Conservation (phyloP, 1,140 invertebrate genomes). For the Episyrphus balteatus region DNA sequence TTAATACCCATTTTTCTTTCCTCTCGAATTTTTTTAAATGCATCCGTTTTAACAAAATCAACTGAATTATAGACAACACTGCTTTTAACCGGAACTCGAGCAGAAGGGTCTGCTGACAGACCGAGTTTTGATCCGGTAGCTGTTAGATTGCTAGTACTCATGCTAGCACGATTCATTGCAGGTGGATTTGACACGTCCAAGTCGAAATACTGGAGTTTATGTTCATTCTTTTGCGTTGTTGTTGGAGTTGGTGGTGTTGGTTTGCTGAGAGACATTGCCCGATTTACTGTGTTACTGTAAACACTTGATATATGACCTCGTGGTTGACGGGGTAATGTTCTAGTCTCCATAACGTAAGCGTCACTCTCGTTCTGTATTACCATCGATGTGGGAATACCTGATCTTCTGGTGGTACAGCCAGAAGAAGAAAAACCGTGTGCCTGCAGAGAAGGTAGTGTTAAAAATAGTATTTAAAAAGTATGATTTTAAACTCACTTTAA, state of each 20-base stretch:
- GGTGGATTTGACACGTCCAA: conserved; percentile 46
- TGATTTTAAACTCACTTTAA: conserved; percentile 16
- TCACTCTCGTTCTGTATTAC: conserved; percentile 20
- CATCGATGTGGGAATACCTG: conserved; percentile 25
- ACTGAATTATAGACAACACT: conserved; percentile 75
- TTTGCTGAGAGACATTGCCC: conserved; percentile 6
- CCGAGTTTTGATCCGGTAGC: conserved; percentile 9
- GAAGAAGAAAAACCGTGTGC: conserved; percentile 4
- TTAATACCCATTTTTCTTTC: conserved; percentile 48
- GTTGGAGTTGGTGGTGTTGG: conserved; percentile 5
- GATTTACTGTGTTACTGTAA: not conserved
- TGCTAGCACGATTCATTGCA: conserved; percentile 21
- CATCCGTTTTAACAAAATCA: conserved; percentile 84
- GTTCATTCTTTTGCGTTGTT: conserved; percentile 14
- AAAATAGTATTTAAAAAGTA: not conserved
- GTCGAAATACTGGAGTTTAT: conserved; percentile 55
- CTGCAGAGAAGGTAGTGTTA: not conserved
- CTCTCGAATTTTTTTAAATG: conserved; percentile 76
- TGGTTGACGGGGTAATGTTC: conserved; percentile 27
- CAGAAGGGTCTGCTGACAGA: conserved; percentile 11
- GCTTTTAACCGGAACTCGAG: conserved; percentile 22
- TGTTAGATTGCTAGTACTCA: conserved; percentile 23
- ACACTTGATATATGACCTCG: conserved; percentile 15
- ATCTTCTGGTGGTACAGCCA: conserved; percentile 15
- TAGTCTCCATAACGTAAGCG: conserved; percentile 21